Conservation (phyloP, 2,797 vertebrate species). For the Uromys caudimaculatus region DNA sequence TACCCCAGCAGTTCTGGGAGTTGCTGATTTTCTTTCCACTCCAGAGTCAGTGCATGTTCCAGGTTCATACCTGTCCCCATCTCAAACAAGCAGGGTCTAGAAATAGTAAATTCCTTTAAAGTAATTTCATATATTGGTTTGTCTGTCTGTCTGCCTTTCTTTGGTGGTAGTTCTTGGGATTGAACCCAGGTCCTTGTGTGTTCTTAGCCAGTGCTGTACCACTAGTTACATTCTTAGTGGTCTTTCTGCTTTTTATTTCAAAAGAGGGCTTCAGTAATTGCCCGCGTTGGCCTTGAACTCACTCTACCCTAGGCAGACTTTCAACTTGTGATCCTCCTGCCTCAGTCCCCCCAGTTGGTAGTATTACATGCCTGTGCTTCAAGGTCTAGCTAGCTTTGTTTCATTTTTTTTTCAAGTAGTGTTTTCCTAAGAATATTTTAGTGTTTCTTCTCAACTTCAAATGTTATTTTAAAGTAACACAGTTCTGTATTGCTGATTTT, state of each 20-base stretch:
- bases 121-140: neutral
- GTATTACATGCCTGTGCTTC: neutral
- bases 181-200: neutral
- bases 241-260: slow-evolving; percentile 32
- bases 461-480: neutral
- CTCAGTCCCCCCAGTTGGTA: neutral
- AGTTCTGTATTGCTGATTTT: neutral
- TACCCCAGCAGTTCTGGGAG: neutral
- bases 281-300: neutral
- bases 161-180: neutral
- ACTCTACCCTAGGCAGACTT: neutral
- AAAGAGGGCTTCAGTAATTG: neutral
- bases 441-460: neutral
- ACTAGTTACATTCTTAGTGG: neutral
- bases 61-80: neutral
- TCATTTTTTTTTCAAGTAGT: neutral
- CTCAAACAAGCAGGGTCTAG: neutral
- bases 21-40: neutral
- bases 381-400: neutral
- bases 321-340: neutral
- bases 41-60: neutral
- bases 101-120: neutral
- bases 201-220: neutral
- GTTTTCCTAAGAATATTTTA: neutral
- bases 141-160: neutral